phyloP scores from a whole-genome alignment of 2,113 vertebrate genomes.

The Eubucco bourcierii region DNA sequence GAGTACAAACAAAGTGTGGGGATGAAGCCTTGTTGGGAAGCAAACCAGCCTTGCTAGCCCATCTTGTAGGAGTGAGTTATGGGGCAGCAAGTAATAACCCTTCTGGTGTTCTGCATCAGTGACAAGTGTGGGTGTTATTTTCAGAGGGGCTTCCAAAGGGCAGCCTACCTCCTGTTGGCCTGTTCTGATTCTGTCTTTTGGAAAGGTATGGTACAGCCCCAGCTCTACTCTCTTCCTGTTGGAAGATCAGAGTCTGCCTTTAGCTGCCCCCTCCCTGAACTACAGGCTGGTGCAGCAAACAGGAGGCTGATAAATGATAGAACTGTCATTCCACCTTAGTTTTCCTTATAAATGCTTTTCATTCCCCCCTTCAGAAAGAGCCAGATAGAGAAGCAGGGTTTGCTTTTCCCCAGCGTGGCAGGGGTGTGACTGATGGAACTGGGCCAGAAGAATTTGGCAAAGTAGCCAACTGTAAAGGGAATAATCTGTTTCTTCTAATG shows the following conservation, averaged over 20 bases:
- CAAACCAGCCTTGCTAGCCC: not conserved
- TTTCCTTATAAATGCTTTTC: not conserved
- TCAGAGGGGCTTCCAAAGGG: not conserved
- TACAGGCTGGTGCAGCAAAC: not conserved
- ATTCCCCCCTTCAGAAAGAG: not conserved
- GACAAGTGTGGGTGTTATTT: not conserved
- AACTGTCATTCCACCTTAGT: not conserved
- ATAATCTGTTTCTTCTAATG: constrained; percentile 35
- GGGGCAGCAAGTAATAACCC: not conserved
- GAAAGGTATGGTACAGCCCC: not conserved
- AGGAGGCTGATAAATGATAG: not conserved
- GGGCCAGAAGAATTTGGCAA: constrained; percentile 20
- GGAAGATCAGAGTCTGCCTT: not conserved
- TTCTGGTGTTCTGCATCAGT: not conserved
- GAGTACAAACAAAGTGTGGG: not conserved
- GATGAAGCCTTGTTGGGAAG: not conserved
- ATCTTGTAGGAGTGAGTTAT: not conserved
- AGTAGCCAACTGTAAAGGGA: not conserved
- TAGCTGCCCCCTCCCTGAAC: not conserved
- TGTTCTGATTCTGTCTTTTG: not conserved
- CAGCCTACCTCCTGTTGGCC: not conserved
- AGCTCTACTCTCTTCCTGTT: not conserved
- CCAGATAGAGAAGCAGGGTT: not conserved
- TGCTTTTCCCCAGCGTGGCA: not conserved
- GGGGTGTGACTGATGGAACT: constrained; percentile 19